Base-by-base conservation (phyloP, 1,140 invertebrate genomes). In the Pseudomyrmex cubaensis region DNA sequence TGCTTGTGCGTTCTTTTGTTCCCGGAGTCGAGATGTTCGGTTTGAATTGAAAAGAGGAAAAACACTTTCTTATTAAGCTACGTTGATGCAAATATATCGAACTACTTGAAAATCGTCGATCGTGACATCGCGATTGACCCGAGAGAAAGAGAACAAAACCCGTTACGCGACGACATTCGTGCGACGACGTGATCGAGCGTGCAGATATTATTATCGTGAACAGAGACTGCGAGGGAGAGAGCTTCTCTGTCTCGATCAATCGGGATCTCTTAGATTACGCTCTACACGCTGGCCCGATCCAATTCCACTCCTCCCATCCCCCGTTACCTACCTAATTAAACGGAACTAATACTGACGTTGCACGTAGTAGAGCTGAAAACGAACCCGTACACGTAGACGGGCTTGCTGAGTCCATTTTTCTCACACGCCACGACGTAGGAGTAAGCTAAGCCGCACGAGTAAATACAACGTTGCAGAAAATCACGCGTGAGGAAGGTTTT, bases 141-240 rank as follows among this genome's bases (percentile, higher is more conserved):
- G 22, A 2, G 20, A 7, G 35, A 44, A 22, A 44, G 12, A 7
- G 3, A 76, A 80, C 35, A 70, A 80, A 80, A 59, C 59, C 20
- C 1, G 20, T 70, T 13, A 10, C 3, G 76, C 89, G 88, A 89
- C 83, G 35, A 35, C 35, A 75, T 73, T 69, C 69, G 76, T 69
- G 70, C 48, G 78, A 25, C 62, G 86, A 35, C 35, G 35, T 82
- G 86, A 83, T 73, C 66, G 85, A 89, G 87, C 89, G 84, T 89
- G 86, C 84, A 87, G 91, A 92, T 92, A 91, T 90, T 90, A 92
- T 92, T 92, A 90, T 90, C 88, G 80, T 70, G 83, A 86, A 56
- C 75, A 25, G 59, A 54, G 22, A 56, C 56, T 62, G n/a, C 48
- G 20, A 46, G 56, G n/a, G 56, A 84, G 56, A n/a, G 56, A 84